phyloP scores from a whole-genome alignment of 2,888 invertebrate species.

The Sclerodermus sp. region DNA sequence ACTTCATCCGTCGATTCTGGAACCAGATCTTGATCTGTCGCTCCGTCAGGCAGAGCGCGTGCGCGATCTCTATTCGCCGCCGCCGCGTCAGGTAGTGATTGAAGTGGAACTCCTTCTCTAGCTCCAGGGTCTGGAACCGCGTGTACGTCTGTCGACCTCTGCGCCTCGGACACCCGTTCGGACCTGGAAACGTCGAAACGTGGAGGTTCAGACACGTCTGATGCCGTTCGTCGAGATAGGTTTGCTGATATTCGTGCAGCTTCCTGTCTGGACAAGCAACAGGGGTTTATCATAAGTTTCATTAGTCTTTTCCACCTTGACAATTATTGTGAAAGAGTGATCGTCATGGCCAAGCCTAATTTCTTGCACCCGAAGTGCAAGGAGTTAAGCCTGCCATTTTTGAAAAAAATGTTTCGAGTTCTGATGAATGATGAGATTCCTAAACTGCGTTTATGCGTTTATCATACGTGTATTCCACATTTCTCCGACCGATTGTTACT shows the following conservation, averaged over 20 bases:
- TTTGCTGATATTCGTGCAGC: background rate
- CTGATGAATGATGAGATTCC: too few species aligned
- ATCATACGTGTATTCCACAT: too few species aligned
- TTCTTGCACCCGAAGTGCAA: too few species aligned
- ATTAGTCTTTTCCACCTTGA: too few species aligned
- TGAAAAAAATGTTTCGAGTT: too few species aligned
- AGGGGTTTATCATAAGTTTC: background rate
- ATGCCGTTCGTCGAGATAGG: background rate
- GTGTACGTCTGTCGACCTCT: constrained; percentile 97
- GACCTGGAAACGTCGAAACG: constrained; percentile 70
- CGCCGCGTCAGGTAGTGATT: constrained; percentile 96
- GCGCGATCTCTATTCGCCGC: constrained; percentile 95
- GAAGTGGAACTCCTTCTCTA: constrained; percentile 98
- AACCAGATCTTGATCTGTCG: constrained; percentile 97
- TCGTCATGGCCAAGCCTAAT: too few species aligned
- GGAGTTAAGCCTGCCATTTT: too few species aligned
- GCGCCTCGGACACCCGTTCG: constrained; percentile 91
- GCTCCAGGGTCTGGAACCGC: constrained; percentile 94
- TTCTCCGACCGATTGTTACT: too few species aligned
- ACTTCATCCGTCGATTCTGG: constrained; percentile 95
- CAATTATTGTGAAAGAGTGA: too few species aligned
- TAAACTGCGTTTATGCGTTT: too few species aligned
- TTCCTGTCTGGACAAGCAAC: background rate
- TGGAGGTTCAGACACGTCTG: background rate
- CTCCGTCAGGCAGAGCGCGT: constrained; percentile 93